These are phyloP conservation scores for Helarctos malayanus DNA, from an alignment of 2,797 vertebrate genomes.

Conservation along the genomic window DNA sequence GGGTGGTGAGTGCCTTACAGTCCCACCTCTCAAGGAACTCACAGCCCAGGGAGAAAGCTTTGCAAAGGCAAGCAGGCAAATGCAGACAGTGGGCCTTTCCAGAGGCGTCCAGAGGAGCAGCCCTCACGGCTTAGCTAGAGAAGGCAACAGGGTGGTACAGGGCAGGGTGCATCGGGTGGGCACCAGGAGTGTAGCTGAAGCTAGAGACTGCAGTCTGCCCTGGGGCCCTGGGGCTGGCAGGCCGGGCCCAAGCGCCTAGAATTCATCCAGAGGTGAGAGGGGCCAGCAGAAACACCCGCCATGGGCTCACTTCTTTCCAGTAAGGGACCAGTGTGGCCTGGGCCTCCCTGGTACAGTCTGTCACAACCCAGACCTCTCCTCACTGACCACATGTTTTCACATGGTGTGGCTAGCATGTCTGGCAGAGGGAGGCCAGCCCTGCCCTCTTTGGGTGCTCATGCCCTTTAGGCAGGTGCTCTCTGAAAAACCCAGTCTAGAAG, in stretches of 20 bases:
- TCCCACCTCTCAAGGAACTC: neutral
- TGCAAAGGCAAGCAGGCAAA: neutral
- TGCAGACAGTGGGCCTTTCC: neutral
- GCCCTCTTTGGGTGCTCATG: neutral
- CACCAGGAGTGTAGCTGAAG: neutral
- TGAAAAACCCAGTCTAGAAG: neutral
- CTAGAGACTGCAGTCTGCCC: neutral
- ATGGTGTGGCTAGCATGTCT: neutral
- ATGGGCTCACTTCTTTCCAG: neutral
- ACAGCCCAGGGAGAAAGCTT: neutral
- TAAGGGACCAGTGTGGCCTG: neutral
- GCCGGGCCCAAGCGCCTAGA: neutral
- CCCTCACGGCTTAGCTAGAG: neutral
- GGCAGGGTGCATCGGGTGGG: neutral
- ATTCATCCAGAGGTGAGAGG: neutral
- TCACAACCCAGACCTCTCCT: neutral
- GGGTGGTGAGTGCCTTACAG: neutral
- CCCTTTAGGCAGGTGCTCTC: neutral
- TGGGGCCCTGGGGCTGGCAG: neutral
- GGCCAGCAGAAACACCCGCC: neutral
- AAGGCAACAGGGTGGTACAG: neutral
- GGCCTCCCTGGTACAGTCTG: neutral
- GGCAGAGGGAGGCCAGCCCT: neutral
- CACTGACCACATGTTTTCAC: neutral
- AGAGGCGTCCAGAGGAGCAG: neutral